Evolutionary conservation across 2,113 vertebrate species (phyloP).

Genomic region (Pachycephala philippinensis): DNA sequence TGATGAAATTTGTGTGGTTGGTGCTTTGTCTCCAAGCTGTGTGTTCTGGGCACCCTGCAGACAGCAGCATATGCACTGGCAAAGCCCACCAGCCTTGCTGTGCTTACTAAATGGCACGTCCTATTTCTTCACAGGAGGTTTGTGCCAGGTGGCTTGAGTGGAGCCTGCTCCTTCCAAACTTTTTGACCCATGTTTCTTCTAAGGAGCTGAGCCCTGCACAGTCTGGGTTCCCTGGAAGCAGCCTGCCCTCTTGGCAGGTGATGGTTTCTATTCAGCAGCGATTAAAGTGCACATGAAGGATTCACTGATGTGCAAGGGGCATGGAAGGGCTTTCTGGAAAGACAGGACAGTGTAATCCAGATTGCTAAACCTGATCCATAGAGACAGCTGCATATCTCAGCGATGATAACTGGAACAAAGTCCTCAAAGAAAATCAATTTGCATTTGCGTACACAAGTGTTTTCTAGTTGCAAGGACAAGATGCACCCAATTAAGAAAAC

Average conservation of each 20-base stretch:
- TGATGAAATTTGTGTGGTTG: neutral
- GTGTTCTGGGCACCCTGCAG: neutral
- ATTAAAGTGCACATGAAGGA: neutral
- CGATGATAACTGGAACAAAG: neutral
- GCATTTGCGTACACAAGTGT: neutral
- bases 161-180: neutral
- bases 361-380: neutral
- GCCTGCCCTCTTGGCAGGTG: neutral
- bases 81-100: neutral
- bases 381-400: neutral
- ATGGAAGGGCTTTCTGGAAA: neutral
- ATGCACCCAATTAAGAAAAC: neutral
- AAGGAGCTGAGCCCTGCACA: neutral
- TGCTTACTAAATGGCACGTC: neutral
- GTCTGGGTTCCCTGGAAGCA: neutral
- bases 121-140: neutral
- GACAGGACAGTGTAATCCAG: neutral
- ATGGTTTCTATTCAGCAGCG: neutral
- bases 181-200: neutral
- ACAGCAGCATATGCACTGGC: neutral
- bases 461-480: neutral
- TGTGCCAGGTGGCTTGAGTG: neutral
- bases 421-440: neutral
- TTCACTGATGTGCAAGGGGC: neutral
- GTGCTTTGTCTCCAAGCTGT: neutral